Conservation (phyloP, 1,140 invertebrate genomes). For the Tetramorium alpestre region DNA sequence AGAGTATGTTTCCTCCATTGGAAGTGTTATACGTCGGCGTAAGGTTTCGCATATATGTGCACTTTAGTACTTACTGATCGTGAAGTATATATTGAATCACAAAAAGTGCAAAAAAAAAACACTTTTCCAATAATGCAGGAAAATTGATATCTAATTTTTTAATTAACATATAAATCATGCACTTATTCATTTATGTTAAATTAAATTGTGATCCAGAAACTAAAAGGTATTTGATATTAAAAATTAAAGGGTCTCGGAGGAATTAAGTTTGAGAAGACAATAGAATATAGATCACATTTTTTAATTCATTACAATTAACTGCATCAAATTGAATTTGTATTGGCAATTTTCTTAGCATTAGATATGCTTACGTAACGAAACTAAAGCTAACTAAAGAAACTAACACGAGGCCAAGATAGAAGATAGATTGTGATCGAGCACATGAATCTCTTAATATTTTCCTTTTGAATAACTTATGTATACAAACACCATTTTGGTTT, state of each 20-base stretch:
- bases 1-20: constrained; percentile 3
- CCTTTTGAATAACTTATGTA: not conserved
- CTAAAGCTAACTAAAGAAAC: constrained; percentile 5
- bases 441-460: not conserved
- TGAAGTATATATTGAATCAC: not conserved
- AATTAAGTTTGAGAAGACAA: not conserved
- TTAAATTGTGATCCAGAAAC: not conserved
- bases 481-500: not conserved
- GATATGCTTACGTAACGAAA: not conserved
- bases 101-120: constrained; percentile 28
- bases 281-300: not conserved
- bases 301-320: not conserved
- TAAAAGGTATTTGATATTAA: not conserved
- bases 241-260: not conserved
- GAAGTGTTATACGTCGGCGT: not conserved
- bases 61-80: not conserved
- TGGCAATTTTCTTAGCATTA: not conserved
- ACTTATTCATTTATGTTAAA: not conserved
- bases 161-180: not conserved
- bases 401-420: not conserved
- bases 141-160: not conserved
- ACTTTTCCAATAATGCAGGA: not conserved
- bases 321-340: not conserved
- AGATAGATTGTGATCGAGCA: not conserved
- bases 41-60: not conserved